Base-by-base conservation (phyloP, 2,888 invertebrate species). In the Resseliella maxima region DNA sequence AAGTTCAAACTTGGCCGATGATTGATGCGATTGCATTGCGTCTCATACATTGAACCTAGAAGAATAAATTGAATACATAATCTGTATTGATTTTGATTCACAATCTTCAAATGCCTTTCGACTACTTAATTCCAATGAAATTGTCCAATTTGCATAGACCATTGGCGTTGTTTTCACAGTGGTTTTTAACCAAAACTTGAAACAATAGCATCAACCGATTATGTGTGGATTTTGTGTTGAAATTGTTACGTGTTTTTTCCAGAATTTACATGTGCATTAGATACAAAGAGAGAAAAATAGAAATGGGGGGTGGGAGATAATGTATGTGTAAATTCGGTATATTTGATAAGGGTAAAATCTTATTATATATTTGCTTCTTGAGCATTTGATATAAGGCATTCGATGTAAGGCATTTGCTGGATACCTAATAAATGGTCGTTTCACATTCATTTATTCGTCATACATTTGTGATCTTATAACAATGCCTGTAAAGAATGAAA, bases 341-440 rank as follows among this genome's bases (percentile, higher is more conserved):
- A 24, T 83, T 83, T 83, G 83, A 83, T 83, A 83, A 83, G 83
- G 83, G 83, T 83, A 83, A 83, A 83, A 83, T 83, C 83, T 83
- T 83, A 83, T 83, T 38, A 38, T 83, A 12, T 38, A 38, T 27
- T 36, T n/a, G 18, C 18, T 10, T 83, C 83, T 83, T 50, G 18
- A 50, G 18, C 24, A 24, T 59, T 59, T 72, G 31, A 72, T 72
- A 72, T 72, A 31, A 15, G 21, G 10, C 72, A 21, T 31, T 35
- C 31, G 12, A 12, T 12, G 31, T n/a, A 31, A 15, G 21, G 10
- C 72, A 21, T 31, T 35, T 72, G 12, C 35, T 12, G 31, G 35
- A n/a, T n/a, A 31, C 72, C 35, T 72, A 31, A 72, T 72, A n/a
- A 35, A 72, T 72, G 72, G 31, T 72, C 31, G 2, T 38, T 38